Percentiles rank a stretch among this genome's conserved stretches.
These are phyloP conservation scores for Platyscapa corneri DNA, from an alignment of 1,140 invertebrate species.

Conservation along the genomic window DNA sequence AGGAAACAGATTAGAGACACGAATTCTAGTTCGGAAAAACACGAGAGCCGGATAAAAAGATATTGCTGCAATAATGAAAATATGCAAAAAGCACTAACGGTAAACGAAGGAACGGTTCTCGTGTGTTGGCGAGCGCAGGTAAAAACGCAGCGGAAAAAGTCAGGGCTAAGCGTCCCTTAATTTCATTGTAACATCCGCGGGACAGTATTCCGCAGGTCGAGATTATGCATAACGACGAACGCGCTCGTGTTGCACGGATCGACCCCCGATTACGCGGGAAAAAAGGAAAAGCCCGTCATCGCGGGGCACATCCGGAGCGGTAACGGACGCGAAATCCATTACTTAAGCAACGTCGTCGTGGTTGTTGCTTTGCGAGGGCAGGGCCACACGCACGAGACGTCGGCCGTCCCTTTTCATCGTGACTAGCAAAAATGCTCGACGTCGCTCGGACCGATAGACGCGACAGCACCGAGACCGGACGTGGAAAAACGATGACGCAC, in stretches of 20 bases:
- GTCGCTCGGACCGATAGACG: neutral
- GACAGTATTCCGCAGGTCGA: neutral
- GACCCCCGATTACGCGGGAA: neutral
- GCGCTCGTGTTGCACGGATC: neutral
- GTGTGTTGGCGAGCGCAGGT: too few species aligned
- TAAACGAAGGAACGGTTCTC: neutral
- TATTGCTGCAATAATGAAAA: neutral
- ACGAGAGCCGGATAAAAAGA: neutral
- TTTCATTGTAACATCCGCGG: neutral
- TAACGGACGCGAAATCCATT: conserved; percentile 23
- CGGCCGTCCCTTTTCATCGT: neutral
- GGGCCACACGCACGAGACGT: neutral
- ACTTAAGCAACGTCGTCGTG: neutral
- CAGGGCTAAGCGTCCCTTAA: neutral
- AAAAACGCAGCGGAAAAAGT: neutral
- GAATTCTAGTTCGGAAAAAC: neutral
- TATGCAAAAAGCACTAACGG: neutral
- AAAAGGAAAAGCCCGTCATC: neutral
- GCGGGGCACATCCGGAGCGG: neutral
- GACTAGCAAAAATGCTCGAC: neutral
- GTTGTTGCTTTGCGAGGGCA: neutral
- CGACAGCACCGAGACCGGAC: neutral
- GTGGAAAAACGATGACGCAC: neutral
- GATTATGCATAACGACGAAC: neutral
- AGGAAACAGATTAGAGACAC: neutral